Percentiles rank a stretch among this genome's conserved stretches.
Evolutionary conservation across 2,797 vertebrate genomes (phyloP).

Genomic region (Gephyroberyx darwinii): DNA sequence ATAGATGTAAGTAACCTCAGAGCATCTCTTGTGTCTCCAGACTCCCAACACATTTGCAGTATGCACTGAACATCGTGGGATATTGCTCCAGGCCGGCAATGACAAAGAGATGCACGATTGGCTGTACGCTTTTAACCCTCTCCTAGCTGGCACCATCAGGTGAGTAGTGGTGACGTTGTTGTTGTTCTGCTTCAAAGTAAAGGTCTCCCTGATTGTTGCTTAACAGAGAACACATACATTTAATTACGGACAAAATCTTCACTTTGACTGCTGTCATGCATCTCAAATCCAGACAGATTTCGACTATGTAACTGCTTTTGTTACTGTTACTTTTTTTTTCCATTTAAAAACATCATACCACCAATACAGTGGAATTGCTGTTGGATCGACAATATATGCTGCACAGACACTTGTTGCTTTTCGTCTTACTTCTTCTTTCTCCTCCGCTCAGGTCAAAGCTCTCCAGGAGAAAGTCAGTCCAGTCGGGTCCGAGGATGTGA

Average conservation of each 20-base stretch:
- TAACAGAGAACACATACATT: too few species aligned
- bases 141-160: slow-evolving; percentile 98
- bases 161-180: slow-evolving; percentile 63
- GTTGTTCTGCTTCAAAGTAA: background rate
- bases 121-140: slow-evolving; percentile 98
- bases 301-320: background rate
- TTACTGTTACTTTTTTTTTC: background rate
- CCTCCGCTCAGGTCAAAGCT: slow-evolving; percentile 90
- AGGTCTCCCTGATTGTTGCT: too few species aligned
- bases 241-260: background rate
- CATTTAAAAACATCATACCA: background rate
- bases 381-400: background rate
- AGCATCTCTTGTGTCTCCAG: slow-evolving; percentile 70
- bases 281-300: background rate
- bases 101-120: slow-evolving; percentile 99
- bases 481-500: slow-evolving; percentile 94
- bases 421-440: background rate
- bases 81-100: slow-evolving; percentile 94
- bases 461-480: slow-evolving; percentile 92
- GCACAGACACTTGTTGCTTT: background rate
- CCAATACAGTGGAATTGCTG: background rate
- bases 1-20: background rate
- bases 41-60: slow-evolving; percentile 97
- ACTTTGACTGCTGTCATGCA: background rate
- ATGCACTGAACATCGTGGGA: slow-evolving; percentile 96